Conservation (phyloP, 2,888 invertebrate species). For the Eretmocerus hayati region DNA sequence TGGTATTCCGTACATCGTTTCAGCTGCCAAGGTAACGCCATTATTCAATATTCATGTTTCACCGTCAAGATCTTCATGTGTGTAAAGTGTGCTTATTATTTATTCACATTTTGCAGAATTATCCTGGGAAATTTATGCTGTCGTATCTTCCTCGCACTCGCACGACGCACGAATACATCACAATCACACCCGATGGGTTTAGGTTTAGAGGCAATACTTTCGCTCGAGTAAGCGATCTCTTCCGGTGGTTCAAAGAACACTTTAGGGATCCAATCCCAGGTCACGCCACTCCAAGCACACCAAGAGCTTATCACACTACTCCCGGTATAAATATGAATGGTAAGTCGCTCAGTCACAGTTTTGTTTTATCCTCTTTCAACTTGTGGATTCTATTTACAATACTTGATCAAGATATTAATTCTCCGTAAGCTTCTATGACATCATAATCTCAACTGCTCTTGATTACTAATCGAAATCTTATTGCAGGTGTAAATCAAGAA, state of each 20-base stretch:
- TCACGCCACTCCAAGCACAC: constrained; percentile 64
- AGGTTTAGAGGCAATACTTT: constrained; percentile 85
- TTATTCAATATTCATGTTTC: background rate
- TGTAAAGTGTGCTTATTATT: background rate
- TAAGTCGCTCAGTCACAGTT: background rate
- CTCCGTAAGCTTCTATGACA: too few relatives aligned
- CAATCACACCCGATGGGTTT: constrained; percentile 88
- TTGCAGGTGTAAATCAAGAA: constrained; percentile 55
- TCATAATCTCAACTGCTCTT: background rate
- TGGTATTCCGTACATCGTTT: constrained; percentile 83
- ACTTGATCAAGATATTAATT: too few relatives aligned
- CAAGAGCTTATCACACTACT: constrained; percentile 58
- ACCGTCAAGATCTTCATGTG: background rate
- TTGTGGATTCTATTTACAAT: too few relatives aligned
- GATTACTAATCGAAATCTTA: background rate
- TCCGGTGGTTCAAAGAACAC: constrained; percentile 98
- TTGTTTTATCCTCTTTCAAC: background rate
- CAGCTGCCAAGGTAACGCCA: constrained; percentile 60
- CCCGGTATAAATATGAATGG: constrained; percentile 37
- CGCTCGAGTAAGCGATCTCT: constrained; percentile 67
- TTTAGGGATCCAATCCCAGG: constrained; percentile 84
- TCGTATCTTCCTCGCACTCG: constrained; percentile 85
- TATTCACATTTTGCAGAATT: constrained; percentile 40
- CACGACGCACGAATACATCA: constrained; percentile 85
- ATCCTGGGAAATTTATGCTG: constrained; percentile 87